Conservation (phyloP, 2,113 vertebrate genomes). For the Alexandromys fortis region DNA sequence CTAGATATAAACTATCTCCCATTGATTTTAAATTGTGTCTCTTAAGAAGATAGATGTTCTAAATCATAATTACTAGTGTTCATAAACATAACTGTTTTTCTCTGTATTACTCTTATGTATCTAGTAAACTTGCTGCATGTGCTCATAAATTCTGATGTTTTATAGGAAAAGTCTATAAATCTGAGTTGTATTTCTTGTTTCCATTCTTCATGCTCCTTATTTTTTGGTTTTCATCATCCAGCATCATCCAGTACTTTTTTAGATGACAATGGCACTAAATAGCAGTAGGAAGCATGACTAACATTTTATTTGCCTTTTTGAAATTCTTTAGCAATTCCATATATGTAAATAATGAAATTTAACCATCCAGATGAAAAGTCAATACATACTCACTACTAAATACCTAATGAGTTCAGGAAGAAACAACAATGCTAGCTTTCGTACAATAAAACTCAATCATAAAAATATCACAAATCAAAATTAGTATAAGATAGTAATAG, state of each 20-base stretch:
- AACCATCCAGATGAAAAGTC: neutral
- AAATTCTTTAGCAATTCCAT: neutral
- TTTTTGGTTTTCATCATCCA: neutral
- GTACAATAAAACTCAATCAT: neutral
- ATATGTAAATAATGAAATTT: neutral
- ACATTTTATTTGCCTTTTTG: neutral
- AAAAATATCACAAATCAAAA: neutral
- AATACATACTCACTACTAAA: neutral
- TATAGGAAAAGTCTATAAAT: neutral
- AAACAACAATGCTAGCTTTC: neutral
- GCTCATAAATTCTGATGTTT: neutral
- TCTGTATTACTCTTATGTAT: neutral
- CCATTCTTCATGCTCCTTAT: neutral
- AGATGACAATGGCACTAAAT: neutral
- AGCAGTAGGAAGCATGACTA: neutral
- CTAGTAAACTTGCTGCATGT: neutral
- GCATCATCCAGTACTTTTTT: neutral
- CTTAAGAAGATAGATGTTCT: conserved; percentile 11
- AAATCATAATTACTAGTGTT: neutral
- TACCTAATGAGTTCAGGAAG: neutral
- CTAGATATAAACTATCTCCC: neutral
- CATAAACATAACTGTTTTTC: neutral
- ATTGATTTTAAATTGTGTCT: conserved; percentile 1
- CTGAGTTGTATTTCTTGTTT: neutral
- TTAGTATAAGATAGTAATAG: neutral